Base-by-base conservation (phyloP, 2,888 invertebrate genomes). In the Tenthredo scrophulariae region DNA sequence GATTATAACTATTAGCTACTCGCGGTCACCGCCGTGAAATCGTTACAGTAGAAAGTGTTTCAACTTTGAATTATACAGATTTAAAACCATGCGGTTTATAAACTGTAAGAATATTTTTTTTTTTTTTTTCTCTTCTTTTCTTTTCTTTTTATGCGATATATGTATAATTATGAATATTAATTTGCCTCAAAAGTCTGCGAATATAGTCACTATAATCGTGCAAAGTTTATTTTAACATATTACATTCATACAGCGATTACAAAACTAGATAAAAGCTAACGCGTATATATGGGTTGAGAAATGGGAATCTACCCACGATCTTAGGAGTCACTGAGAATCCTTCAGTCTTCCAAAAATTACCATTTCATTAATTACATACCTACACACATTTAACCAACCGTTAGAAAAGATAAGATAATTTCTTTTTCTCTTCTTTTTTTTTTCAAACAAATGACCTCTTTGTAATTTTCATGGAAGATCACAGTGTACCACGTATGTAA, bases 1-100 rank as follows among this genome's bases (percentile, higher is more conserved):
- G 72, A 74, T 74, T 74, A 74, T 74, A 74, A 74, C 72, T 40
- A 74, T 74, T 74, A 40, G 40, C 43, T 74, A 74, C 72, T 22
- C 72, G 72, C 72, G 40, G 72, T 74, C 40, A 43, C n/a, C 72
- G 43, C 43, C 72, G 72, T 40, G 43, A 74, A 74, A 74, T 74
- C 13, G 72, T 74, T 74, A 67, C 33, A 22, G 72, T 74, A 74
- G 72, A 74, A 74, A 74, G 72, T 74, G 43, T 74, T 74, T 43
- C 72, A 67, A 67, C 67, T 33, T 18, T 6, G 6, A 13, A 33
- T 33, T 37, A 7, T 7, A 33, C 67, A 67, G 72, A 22, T 74
- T 43, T 33, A 67, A 3, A 67, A 3, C 13, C 33, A 15, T 33
- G 37, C 7, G 33, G 67, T 33, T 67, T 18, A 33, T 33, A 22